These are phyloP conservation scores for Heliconius nattereri DNA, from an alignment of 1,140 invertebrate species.

Conservation along the genomic window DNA sequence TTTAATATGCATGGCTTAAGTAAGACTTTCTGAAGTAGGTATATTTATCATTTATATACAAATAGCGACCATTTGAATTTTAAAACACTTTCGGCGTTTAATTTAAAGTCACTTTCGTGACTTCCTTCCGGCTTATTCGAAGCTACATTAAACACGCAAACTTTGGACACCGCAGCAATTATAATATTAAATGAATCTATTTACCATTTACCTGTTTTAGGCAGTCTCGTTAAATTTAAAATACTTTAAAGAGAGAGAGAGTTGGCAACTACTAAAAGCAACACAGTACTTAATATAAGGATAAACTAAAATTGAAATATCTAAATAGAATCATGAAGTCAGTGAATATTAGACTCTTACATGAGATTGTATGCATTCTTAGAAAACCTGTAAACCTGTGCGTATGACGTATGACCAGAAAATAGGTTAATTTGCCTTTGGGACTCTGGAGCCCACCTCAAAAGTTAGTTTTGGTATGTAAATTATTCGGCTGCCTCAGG, in stretches of 20 bases:
- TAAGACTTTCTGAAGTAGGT: background rate
- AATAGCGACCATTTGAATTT: conserved; percentile 16
- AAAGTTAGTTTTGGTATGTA: conserved; percentile 67
- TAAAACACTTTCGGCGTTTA: conserved; percentile 12
- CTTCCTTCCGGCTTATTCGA: conserved; percentile 21
- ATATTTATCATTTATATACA: conserved; percentile 6
- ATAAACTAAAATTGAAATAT: background rate
- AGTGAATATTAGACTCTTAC: background rate
- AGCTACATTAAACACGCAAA: conserved; percentile 27
- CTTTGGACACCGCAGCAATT: conserved; percentile 27
- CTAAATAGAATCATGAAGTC: background rate
- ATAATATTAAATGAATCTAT: conserved; percentile 34
- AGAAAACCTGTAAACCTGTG: background rate
- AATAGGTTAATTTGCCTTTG: conserved; percentile 47
- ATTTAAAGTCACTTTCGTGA: conserved; percentile 18
- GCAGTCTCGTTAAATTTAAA: conserved; percentile 25
- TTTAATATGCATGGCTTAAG: background rate
- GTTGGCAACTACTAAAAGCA: background rate
- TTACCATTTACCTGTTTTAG: conserved; percentile 32
- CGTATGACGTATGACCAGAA: conserved; percentile 35
- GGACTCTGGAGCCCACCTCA: conserved; percentile 53
- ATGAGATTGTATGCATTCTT: background rate
- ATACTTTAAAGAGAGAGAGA: background rate
- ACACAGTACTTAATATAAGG: too few species aligned
- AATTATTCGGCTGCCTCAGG: conserved; percentile 60